A percentile compares a stretch with the other conserved stretches of the same genome.
Evolutionary conservation across 2,888 invertebrate species (phyloP).

Genomic region (Apamea monoglypha): DNA sequence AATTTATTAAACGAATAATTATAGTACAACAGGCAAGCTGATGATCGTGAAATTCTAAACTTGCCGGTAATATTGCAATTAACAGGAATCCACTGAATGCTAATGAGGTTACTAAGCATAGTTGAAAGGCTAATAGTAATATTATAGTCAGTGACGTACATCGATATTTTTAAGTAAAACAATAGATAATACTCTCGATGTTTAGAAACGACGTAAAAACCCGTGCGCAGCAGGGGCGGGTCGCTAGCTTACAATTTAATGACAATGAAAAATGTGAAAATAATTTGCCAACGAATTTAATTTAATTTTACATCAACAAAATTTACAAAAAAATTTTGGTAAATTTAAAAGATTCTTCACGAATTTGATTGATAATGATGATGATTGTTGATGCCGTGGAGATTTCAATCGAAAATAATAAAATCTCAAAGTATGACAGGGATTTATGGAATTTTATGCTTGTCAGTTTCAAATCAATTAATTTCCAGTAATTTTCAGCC

Average conservation of each 20-base stretch:
- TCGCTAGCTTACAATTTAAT: background rate
- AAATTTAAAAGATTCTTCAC: constrained; percentile 10
- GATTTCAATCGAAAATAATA: constrained; percentile 11
- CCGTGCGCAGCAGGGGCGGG: background rate
- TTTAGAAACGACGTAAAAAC: background rate
- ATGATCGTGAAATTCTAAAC: background rate
- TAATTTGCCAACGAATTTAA: background rate
- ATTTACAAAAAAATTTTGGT: constrained; percentile 8
- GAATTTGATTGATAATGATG: background rate
- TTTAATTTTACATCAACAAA: constrained; percentile 6
- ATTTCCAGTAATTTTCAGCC: too few relatives aligned
- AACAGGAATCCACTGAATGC: background rate
- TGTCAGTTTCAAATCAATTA: background rate
- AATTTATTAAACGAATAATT: background rate
- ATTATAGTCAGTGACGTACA: background rate
- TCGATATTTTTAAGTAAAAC: too few relatives aligned
- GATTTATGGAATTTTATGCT: background rate
- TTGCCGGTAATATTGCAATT: background rate
- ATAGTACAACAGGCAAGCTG: background rate
- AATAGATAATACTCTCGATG: too few relatives aligned
- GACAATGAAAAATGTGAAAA: background rate
- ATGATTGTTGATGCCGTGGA: background rate
- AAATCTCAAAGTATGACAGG: background rate
- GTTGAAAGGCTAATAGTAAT: background rate
- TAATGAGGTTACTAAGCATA: background rate